Conservation (phyloP, 2,113 vertebrate species). For the Silurus glanis region DNA sequence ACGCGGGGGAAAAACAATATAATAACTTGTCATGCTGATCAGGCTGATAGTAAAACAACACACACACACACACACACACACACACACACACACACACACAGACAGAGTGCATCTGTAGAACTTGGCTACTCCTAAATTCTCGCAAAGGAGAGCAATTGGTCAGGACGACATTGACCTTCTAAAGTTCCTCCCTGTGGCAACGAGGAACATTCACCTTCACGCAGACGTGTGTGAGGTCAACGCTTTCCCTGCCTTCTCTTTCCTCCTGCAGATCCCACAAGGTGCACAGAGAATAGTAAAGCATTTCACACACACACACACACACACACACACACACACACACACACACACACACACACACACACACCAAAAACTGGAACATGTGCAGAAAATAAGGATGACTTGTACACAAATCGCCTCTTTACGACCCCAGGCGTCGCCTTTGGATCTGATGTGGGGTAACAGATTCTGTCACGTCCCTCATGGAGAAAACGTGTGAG, state of each 20-base stretch:
- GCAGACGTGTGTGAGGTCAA: slow-evolving; percentile 8
- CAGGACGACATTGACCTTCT: slow-evolving; percentile 49
- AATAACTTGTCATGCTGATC: slow-evolving; percentile 45
- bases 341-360: neutral
- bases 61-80: slow-evolving; percentile 19
- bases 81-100: neutral
- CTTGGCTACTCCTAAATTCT: slow-evolving; percentile 45
- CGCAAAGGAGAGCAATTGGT: slow-evolving; percentile 50
- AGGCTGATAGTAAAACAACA: slow-evolving; percentile 28
- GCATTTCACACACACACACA: neutral
- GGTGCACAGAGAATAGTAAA: neutral
- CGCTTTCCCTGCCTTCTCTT: slow-evolving; percentile 11
- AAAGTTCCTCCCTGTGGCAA: slow-evolving; percentile 48
- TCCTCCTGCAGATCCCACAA: neutral
- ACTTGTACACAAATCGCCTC: neutral
- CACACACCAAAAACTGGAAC: neutral
- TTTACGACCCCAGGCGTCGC: neutral
- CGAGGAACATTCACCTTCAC: slow-evolving; percentile 46
- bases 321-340: neutral
- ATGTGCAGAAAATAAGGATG: neutral
- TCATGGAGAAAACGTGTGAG: neutral
- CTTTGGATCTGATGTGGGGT: neutral
- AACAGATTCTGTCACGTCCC: neutral
- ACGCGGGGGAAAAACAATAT: slow-evolving; percentile 3
- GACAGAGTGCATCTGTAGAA: slow-evolving; percentile 12